Evolutionary conservation across 2,797 vertebrate species (phyloP), one percentile per base, ranked within the genome.

Genomic region (Clarias laeviceps): DNA sequence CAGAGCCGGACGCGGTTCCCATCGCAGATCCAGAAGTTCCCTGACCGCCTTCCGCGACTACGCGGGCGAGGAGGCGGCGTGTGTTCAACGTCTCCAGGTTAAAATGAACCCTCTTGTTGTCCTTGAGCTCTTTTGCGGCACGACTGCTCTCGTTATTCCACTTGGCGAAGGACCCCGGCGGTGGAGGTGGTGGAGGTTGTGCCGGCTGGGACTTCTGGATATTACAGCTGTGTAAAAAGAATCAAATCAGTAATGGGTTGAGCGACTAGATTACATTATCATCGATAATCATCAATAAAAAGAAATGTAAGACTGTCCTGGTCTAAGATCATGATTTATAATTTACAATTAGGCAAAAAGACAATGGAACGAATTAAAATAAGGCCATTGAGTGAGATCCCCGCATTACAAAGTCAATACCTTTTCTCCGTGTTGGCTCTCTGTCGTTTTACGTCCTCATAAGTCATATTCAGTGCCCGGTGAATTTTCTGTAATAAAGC

Each of bases 401-500:
- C 32, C 32, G 24, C 8, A 6, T 73, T 76, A 29, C 73, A 70
- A 85, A 61, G 70, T 34, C 20, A 12, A 69, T 82, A 97, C 97
- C 96, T 95, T 87, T 94, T 94, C 86, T 96, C 96, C 14, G 85
- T 22, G 45, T 94, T 93, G 0, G 87, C 88, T 80, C 86, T 90
- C 83, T 94, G 95, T 50, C 85, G 91, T 45, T 94, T 95, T 85
- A 93, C 92, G 0, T 95, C 95, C 45, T 96, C 95, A 0, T 91
- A 94, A 0, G 92, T 95, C 93, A 90, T 93, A 90, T 98, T 97
- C 85, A 99, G 93, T 32, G 97, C 97, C 0, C 96, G 92, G 88
- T 98, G 97, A 91, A 99, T 98, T 93, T 97, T 98, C 97, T 98
- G 83, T 83, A 88, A 68, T 81, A 78, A 34, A 69, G 15, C 86